A percentile compares a stretch with the other conserved stretches of the same genome.
Conservation (phyloP, 1,140 invertebrate genomes). For the Dinoponera quadriceps region DNA sequence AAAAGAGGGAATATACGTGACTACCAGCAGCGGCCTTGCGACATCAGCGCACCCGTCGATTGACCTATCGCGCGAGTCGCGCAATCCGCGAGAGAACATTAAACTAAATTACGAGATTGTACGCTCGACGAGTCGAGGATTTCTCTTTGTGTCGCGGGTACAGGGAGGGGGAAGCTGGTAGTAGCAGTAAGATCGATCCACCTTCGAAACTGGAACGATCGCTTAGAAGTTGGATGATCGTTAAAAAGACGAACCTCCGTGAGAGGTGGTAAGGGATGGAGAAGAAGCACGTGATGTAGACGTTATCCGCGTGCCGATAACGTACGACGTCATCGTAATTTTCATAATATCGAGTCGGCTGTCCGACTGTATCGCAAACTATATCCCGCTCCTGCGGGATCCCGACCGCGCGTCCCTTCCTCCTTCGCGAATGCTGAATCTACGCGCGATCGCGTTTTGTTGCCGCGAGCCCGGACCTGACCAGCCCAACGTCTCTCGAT, state of each 20-base stretch:
- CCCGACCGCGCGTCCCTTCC: background rate
- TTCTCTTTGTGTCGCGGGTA: conserved; percentile 5
- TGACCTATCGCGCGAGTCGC: conserved; percentile 24
- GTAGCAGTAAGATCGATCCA: background rate
- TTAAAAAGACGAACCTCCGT: background rate
- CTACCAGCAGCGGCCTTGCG: conserved; percentile 15
- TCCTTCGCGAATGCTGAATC: background rate
- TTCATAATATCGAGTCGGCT: conserved; percentile 18
- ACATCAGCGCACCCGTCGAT: conserved; percentile 3
- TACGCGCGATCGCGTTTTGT: background rate
- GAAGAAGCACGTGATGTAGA: background rate
- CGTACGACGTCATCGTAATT: background rate
- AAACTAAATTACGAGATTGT: conserved; percentile 52
- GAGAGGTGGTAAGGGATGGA: background rate
- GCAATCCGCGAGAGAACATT: conserved; percentile 49
- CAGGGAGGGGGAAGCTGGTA: no score
- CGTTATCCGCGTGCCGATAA: background rate
- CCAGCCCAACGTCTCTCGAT: conserved; percentile 7
- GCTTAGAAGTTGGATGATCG: background rate
- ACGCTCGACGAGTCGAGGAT: conserved; percentile 2
- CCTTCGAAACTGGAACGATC: background rate
- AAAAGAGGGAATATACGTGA: conserved; percentile 28
- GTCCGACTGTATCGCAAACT: background rate
- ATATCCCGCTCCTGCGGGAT: background rate
- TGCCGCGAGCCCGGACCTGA: background rate